These are phyloP conservation scores for Cheirogaleus major DNA, from an alignment of 2,797 vertebrate species.

Conservation along the genomic window DNA sequence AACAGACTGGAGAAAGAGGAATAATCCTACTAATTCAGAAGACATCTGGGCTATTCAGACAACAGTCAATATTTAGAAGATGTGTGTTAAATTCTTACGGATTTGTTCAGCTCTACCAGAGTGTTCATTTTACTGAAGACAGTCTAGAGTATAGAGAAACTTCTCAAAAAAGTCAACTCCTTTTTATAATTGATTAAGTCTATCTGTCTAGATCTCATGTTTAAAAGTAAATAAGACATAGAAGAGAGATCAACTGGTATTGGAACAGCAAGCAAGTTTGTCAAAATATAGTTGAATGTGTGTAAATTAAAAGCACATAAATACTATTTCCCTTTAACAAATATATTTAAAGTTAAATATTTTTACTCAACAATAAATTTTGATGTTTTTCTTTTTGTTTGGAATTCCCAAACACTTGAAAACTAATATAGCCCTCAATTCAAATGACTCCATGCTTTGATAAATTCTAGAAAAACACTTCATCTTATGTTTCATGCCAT, in stretches of 20 bases:
- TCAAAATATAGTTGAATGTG: neutral
- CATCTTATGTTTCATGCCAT: neutral
- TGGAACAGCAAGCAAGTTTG: neutral
- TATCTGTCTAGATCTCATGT: neutral
- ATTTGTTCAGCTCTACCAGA: neutral
- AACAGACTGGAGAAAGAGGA: neutral
- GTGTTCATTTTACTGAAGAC: neutral
- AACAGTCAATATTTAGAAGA: constrained; percentile 22
- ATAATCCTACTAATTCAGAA: constrained; percentile 2
- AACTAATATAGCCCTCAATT: neutral
- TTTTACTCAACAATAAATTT: neutral
- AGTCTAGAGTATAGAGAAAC: neutral
- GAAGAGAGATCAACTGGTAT: neutral
- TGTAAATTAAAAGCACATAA: neutral
- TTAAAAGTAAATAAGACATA: neutral
- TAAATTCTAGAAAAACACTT: neutral
- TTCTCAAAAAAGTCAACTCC: constrained; percentile 9
- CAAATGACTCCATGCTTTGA: neutral
- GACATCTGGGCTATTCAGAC: constrained; percentile 42
- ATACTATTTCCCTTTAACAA: neutral
- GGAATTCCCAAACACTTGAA: constrained; percentile 16
- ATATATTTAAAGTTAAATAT: neutral
- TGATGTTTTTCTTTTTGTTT: neutral
- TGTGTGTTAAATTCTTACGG: neutral
- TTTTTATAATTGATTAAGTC: neutral